Percentiles rank a stretch among this genome's conserved stretches.
phyloP scores from a whole-genome alignment of 2,113 vertebrate species.

The Platycercus adscitus region DNA sequence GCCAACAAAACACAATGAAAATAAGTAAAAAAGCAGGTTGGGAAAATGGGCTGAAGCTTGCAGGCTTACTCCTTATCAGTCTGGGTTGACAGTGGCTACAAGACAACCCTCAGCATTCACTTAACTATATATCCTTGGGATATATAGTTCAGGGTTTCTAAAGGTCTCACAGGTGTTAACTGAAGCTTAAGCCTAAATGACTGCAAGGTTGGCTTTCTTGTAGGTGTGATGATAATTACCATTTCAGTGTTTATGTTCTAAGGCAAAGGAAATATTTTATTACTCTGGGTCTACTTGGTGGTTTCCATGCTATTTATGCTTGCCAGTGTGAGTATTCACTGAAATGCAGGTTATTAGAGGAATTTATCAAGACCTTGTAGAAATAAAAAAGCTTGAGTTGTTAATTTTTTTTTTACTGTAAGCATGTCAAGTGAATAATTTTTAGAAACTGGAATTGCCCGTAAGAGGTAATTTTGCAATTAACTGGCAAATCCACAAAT shows the following conservation, averaged over 20 bases:
- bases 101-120: background rate
- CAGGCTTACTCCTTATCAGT: background rate
- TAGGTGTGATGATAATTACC: background rate
- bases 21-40: background rate
- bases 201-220: background rate
- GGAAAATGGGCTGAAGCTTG: background rate
- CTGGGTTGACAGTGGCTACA: background rate
- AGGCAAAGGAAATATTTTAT: background rate
- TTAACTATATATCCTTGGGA: background rate
- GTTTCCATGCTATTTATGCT: background rate
- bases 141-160: background rate
- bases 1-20: background rate
- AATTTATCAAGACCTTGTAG: background rate
- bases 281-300: slow-evolving; percentile 67
- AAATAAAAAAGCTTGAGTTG: background rate
- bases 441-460: background rate
- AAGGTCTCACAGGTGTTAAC: background rate
- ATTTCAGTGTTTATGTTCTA: background rate
- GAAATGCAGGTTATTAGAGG: background rate
- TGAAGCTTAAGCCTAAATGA: background rate
- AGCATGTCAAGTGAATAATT: background rate
- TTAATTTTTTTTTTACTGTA: slow-evolving; percentile 4
- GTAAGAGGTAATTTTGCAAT: background rate
- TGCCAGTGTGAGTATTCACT: background rate
- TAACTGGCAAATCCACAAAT: background rate